Percentiles rank a stretch among this genome's conserved stretches.
These are phyloP conservation scores for Rhodophaea formosa DNA, from an alignment of 2,888 invertebrate species.

Conservation along the genomic window DNA sequence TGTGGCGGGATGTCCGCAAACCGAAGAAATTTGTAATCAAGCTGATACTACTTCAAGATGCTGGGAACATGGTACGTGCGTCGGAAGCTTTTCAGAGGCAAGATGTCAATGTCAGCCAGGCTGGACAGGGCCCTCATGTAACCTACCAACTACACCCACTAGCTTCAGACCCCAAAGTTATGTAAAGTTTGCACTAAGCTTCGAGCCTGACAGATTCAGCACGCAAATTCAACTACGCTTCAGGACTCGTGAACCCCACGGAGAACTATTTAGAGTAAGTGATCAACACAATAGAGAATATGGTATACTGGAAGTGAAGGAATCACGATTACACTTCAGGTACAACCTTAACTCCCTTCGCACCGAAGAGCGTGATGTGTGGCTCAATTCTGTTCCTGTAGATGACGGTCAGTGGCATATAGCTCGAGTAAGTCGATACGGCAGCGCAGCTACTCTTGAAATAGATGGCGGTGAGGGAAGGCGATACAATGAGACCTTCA, in stretches of 20 bases:
- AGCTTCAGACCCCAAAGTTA: constrained; percentile 97
- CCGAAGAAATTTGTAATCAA: constrained; percentile 94
- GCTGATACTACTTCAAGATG: constrained; percentile 92
- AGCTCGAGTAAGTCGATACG: constrained; percentile 93
- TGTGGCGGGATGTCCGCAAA: constrained; percentile 94
- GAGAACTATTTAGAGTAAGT: constrained; percentile 95
- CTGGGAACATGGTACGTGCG: constrained; percentile 97
- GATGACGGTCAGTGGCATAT: constrained; percentile 99
- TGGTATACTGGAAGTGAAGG: constrained; percentile 94
- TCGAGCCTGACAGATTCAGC: constrained; percentile 95
- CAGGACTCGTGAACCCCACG: constrained; percentile 95
- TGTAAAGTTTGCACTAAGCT: constrained; percentile 97
- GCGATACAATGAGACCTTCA: constrained; percentile 95
- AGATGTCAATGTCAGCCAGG: constrained; percentile 97
- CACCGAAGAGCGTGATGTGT: constrained; percentile 94
- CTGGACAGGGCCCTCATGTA: constrained; percentile 95
- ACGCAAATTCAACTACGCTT: constrained; percentile 96
- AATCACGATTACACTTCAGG: constrained; percentile 93
- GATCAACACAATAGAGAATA: constrained; percentile 97
- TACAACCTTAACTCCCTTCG: constrained; percentile 95
- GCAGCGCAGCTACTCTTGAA: constrained; percentile 94
- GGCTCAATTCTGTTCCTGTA: constrained; percentile 93
- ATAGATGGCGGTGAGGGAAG: constrained; percentile 97
- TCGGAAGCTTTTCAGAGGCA: constrained; percentile 93
- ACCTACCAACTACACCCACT: constrained; percentile 91